These are phyloP conservation scores for Rotaria macrura DNA, from an alignment of 2,888 invertebrate genomes.

Conservation along the genomic window DNA sequence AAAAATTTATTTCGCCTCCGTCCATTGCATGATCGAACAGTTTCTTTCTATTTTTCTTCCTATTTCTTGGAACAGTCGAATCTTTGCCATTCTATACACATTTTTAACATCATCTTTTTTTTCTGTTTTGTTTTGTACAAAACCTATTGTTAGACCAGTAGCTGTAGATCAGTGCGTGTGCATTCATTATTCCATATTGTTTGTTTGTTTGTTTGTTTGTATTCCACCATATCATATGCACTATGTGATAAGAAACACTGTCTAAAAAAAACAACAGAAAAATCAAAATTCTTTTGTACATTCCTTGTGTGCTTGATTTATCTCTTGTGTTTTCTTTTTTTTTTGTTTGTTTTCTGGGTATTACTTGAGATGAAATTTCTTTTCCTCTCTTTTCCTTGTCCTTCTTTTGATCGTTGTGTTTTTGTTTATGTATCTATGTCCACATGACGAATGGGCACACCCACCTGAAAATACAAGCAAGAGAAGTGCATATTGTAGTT, in stretches of 20 bases:
- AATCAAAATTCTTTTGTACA: not conserved
- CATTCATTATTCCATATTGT: not conserved
- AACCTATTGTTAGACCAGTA: not conserved
- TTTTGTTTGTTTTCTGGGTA: not conserved
- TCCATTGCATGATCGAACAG: not conserved
- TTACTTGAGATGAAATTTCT: not conserved
- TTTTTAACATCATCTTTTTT: not conserved
- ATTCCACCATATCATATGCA: slow-evolving; percentile 2
- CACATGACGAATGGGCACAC: not conserved
- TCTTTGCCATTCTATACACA: not conserved
- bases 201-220: not conserved
- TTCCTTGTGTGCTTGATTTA: not conserved
- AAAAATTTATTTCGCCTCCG: not conserved
- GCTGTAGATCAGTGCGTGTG: not conserved
- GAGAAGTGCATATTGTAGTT: not conserved
- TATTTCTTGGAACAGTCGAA: not conserved
- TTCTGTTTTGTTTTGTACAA: not conserved
- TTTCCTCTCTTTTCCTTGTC: not conserved
- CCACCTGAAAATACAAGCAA: not conserved
- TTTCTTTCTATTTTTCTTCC: not conserved
- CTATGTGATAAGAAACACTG: not conserved
- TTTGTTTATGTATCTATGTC: not conserved
- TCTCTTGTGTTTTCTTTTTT: not conserved
- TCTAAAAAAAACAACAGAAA: not conserved
- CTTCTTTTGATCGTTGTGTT: not conserved